Evolutionary conservation across 2,888 invertebrate species (phyloP), one percentile per base, ranked within the genome.

Genomic region (Trissoscelio sp.): DNA sequence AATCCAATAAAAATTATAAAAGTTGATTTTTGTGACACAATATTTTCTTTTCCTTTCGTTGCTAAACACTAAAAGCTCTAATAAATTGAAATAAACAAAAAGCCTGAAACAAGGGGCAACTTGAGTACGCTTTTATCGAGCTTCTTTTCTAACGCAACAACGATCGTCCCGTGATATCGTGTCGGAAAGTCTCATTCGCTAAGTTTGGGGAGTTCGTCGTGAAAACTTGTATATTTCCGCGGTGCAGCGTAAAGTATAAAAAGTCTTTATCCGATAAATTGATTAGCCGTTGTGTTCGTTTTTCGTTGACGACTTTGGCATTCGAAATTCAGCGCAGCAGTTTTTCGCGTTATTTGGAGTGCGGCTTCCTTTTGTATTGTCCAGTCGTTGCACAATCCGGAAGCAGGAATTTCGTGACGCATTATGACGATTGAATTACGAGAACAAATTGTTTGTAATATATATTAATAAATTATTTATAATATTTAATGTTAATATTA

Each of bases 341-440:
- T 37, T 75, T 66, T 60, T 77, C 67, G 60, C 67, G 75, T 67
- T 75, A 66, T 75, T 75, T 75, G 66, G 37, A 67, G 42, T 57
- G 60, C 60, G 67, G 66, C 58, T 77, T 77, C 67, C 67, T 48
- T 48, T 53, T 7, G 67, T 44, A 48, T 77, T 77, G 67, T 77
- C 53, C 60, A 48, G 3, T 48, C 28, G 53, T 22, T 55, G 58
- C 37, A 37, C 57, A 6, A 66, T 18, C 58, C 74, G 67, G 75
- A 67, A 77, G 60, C 31, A 60, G 60, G 20, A 16, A 51, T 60
- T 77, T 55, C 62, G 69, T 44, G 16, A 51, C 39, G 60, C 67
- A 60, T 75, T 60, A 53, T 66, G 60, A 31, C 53, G 0, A 14
- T 34, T 22, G 67, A 75, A 67, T 75, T 75, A 60, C 57, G 37